Evolutionary conservation across 2,888 invertebrate genomes (phyloP), one percentile per base, ranked within the genome.

Genomic region (Drosophila cognata): DNA sequence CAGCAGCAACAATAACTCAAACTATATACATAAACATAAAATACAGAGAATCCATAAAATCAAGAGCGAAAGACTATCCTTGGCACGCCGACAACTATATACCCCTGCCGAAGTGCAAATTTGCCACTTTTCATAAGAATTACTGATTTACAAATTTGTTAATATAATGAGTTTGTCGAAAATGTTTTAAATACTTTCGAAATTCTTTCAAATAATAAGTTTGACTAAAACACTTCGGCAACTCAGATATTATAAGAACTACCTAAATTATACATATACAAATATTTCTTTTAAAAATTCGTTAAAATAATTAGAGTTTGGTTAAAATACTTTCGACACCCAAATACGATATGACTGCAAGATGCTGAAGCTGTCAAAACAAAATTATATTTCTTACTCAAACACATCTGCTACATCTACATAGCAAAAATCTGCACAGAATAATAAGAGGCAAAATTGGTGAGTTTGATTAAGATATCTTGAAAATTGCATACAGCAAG

Each of bases 1-100:
- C 69, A 73, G 50, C 46, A 63, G 52, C 28, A 71, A 28, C 56
- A 68, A 71, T 67, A 75, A 69, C 66, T 41, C 41, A 68, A 74
- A 62, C 35, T 58, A 31, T 38, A 85, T 82, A 69, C 76, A 84
- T 79, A 74, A 87, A 76, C 87, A 86, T 84, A 84, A 87, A 86
- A 76, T 66, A 77, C 56, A 59, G 59, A 73, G 36, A 59, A 77
- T 52, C 56, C 69, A 74, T 71, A 69, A 72, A 68, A 70, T 71
- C 66, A 67, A 60, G 31, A 21, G 4, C 11, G 43, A 16, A 11
- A 2, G 11, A 7, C 6, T 2, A 2, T 16, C n/a, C 16, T 6
- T 41, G 29, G 5, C 56, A 41, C 16, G 29, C 57, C 57, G 57
- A 57, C 38, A 21, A 16, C 6, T 16, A 16, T 16, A 31, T 43